These are phyloP conservation scores for Ciconia maguari DNA, from an alignment of 2,113 vertebrate genomes.

Conservation along the genomic window DNA sequence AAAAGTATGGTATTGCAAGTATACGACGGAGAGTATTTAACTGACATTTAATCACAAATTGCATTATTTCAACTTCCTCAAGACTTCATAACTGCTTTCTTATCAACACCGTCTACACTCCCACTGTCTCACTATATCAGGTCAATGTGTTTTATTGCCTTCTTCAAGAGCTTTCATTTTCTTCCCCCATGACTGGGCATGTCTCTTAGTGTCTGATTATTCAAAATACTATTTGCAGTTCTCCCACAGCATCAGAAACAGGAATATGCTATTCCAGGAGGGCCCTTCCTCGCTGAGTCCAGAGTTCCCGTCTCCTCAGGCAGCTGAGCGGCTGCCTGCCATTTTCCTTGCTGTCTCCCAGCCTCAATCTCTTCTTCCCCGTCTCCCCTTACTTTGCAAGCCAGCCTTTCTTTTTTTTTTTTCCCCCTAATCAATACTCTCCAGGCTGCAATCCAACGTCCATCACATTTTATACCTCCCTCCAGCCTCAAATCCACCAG, in stretches of 20 bases:
- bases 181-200: background rate
- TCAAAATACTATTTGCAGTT: background rate
- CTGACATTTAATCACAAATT: background rate
- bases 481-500: background rate
- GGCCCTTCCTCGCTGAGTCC: accelerated
- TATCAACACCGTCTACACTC: background rate
- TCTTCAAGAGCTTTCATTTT: background rate
- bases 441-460: background rate
- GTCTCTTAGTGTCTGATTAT: no score
- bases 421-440: accelerated
- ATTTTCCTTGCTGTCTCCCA: no score
- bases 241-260: background rate
- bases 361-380: background rate
- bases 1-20: background rate
- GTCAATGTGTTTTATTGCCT: background rate
- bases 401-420: background rate
- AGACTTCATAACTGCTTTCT: background rate
- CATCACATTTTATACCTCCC: background rate
- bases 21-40: background rate
- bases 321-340: background rate
- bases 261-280: background rate
- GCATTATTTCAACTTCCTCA: background rate
- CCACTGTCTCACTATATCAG: background rate
- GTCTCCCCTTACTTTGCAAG: background rate
- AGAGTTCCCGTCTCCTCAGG: background rate